Percentiles rank a stretch among this genome's conserved stretches.
These are phyloP conservation scores for Argyrosomus regius DNA, from an alignment of 2,797 vertebrate genomes.

Conservation along the genomic window DNA sequence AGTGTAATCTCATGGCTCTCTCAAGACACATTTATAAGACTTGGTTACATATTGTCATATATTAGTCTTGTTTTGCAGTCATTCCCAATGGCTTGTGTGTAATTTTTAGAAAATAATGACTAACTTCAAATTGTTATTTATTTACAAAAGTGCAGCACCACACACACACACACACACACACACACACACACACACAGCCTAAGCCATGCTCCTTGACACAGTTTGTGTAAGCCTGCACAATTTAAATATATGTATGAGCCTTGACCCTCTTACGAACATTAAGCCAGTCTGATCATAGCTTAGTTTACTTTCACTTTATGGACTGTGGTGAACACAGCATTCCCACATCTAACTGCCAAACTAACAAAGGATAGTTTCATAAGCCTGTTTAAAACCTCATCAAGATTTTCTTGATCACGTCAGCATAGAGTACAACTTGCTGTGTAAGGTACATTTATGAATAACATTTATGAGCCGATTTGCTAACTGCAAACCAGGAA, in stretches of 20 bases:
- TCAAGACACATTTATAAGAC: neutral
- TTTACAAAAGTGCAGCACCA: neutral
- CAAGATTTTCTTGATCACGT: neutral
- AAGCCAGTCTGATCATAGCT: conserved; percentile 38
- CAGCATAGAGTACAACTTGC: neutral
- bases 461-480: neutral
- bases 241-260: conserved; percentile 19
- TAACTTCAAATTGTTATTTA: neutral
- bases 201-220: conserved; percentile 29
- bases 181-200: neutral
- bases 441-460: neutral
- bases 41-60: neutral
- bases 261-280: conserved; percentile 39
- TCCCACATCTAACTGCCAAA: neutral
- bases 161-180: neutral
- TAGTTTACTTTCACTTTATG: conserved; percentile 25
- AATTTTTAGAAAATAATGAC: neutral
- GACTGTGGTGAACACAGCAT: neutral
- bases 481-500: neutral
- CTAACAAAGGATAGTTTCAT: conserved; percentile 2
- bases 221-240: conserved; percentile 20
- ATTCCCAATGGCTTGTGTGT: neutral
- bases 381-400: conserved; percentile 1
- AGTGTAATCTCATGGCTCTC: neutral
- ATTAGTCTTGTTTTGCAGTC: neutral